These are phyloP conservation scores for Lepisosteus osseus DNA, from an alignment of 2,113 vertebrate genomes.

Conservation along the genomic window DNA sequence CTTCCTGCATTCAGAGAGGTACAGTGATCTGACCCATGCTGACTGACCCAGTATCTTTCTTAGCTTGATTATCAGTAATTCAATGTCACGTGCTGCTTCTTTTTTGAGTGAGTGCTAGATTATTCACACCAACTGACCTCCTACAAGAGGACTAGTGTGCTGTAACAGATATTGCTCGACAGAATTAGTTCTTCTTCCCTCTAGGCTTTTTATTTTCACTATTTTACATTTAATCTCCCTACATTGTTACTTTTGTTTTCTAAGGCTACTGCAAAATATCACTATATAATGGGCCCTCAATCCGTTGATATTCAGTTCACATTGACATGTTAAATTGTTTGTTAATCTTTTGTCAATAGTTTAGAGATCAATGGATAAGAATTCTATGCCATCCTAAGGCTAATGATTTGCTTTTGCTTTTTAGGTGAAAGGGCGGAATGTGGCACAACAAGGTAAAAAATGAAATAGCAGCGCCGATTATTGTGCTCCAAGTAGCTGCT, in stretches of 20 bases:
- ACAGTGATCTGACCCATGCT: background rate
- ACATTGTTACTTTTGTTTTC: constrained; percentile 45
- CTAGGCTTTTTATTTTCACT: constrained; percentile 36
- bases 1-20: background rate
- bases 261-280: constrained; percentile 58
- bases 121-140: constrained; percentile 15
- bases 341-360: constrained; percentile 38
- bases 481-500: background rate
- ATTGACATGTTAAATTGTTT: constrained; percentile 52
- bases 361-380: constrained; percentile 33
- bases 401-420: constrained; percentile 38
- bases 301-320: constrained; percentile 57
- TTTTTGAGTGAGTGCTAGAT: constrained; percentile 19
- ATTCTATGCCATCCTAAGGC: constrained; percentile 36
- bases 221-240: constrained; percentile 7
- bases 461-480: constrained; percentile 1
- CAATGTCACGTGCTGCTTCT: background rate
- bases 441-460: constrained; percentile 91
- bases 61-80: background rate
- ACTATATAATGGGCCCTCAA: constrained; percentile 51
- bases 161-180: constrained; percentile 48
- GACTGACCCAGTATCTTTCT: background rate
- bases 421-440: constrained; percentile 93
- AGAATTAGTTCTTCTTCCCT: constrained; percentile 23
- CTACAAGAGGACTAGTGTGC: constrained; percentile 58